These are phyloP conservation scores for Agapornis canus DNA, from an alignment of 2,797 vertebrate species.

Conservation along the genomic window DNA sequence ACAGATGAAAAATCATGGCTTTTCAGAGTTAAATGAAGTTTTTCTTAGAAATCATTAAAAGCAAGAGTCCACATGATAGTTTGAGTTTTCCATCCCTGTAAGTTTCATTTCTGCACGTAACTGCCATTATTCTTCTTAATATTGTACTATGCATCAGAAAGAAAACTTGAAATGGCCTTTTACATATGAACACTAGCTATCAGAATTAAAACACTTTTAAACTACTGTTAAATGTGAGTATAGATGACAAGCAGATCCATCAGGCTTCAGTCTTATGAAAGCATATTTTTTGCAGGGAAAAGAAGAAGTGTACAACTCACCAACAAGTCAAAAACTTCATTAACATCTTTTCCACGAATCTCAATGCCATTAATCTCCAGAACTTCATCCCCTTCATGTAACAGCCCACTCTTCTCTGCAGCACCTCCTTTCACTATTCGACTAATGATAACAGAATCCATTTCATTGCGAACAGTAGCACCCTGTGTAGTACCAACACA, in stretches of 20 bases:
- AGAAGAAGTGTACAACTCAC: constrained; percentile 74
- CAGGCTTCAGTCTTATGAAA: background rate
- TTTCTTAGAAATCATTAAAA: background rate
- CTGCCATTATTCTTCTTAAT: background rate
- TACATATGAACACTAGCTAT: background rate
- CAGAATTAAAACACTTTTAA: background rate
- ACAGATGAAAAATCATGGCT: background rate
- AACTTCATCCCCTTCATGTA: constrained; percentile 95
- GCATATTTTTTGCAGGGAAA: background rate
- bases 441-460: constrained; percentile 94
- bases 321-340: constrained; percentile 94
- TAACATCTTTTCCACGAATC: constrained; percentile 93
- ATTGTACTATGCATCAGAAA: background rate
- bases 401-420: constrained; percentile 90
- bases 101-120: background rate
- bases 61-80: background rate
- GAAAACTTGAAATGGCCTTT: background rate
- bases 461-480: constrained; percentile 93
- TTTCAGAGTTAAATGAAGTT: background rate
- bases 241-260: background rate
- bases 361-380: constrained; percentile 92
- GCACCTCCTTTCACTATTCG: constrained; percentile 93
- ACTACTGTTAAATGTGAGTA: background rate
- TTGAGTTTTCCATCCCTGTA: background rate
- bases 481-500: constrained; percentile 78